Conservation (phyloP, 2,113 vertebrate species). For the Galeopterus variegatus region DNA sequence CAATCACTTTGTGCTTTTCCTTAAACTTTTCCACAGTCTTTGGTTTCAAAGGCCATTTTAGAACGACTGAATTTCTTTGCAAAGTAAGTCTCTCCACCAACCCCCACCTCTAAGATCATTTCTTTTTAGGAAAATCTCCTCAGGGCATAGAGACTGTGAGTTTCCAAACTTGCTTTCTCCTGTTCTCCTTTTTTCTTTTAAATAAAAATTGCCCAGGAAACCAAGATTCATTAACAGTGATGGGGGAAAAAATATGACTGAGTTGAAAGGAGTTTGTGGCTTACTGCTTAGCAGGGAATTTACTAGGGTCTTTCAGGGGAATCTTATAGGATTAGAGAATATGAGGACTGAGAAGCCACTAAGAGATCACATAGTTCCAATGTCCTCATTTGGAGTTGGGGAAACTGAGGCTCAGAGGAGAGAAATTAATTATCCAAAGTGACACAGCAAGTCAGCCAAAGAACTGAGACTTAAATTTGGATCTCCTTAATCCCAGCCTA, state of each 20-base stretch:
- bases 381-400: not conserved
- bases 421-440: not conserved
- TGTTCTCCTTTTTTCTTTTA: constrained; percentile 73
- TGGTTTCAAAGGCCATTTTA: constrained; percentile 85
- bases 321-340: not conserved
- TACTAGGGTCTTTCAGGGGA: not conserved
- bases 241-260: not conserved
- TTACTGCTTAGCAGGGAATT: constrained; percentile 49
- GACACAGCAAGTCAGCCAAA: not conserved
- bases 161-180: constrained; percentile 80
- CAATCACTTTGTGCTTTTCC: constrained; percentile 83
- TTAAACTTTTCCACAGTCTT: constrained; percentile 85
- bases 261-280: constrained; percentile 68
- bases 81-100: constrained; percentile 36
- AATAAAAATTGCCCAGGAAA: constrained; percentile 81
- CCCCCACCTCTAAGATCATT: too few relatives aligned
- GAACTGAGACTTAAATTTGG: not conserved
- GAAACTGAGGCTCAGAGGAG: not conserved
- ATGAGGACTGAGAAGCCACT: not conserved
- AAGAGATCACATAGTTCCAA: not conserved
- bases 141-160: constrained; percentile 62
- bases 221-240: constrained; percentile 75
- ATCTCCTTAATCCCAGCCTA: not conserved
- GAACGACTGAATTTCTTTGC: constrained; percentile 80
- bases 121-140: constrained; percentile 83